phyloP scores from a whole-genome alignment of 2,113 vertebrate genomes.

The Tragelaphus scriptus region DNA sequence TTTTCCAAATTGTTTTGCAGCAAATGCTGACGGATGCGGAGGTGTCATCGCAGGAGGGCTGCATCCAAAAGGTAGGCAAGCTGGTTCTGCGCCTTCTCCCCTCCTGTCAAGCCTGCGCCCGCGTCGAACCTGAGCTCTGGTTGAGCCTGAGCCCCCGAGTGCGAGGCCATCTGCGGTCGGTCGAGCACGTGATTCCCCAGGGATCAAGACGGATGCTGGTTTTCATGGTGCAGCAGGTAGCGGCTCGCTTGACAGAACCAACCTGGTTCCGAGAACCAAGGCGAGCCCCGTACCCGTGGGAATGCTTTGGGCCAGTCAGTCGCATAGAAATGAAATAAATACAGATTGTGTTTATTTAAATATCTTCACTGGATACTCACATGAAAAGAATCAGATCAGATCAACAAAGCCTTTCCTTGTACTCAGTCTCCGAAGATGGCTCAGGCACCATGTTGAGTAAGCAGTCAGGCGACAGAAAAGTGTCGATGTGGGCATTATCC shows the following conservation, averaged over 20 bases:
- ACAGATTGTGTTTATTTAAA: not conserved
- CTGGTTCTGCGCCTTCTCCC: not conserved
- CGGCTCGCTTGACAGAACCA: not conserved
- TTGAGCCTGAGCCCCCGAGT: accelerated
- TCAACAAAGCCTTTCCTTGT: not conserved
- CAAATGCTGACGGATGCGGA: constrained; percentile 92
- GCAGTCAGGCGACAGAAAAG: not conserved
- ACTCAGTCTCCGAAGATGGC: not conserved
- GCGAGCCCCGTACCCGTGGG: not conserved
- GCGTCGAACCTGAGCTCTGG: accelerated
- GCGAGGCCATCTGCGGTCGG: accelerated
- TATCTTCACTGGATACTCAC: not conserved
- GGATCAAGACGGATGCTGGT: accelerated
- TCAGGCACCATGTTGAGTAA: accelerated
- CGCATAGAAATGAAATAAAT: not conserved
- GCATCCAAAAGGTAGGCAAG: constrained; percentile 92
- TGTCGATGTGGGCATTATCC: accelerated
- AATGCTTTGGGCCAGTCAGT: not conserved
- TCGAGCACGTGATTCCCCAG: accelerated
- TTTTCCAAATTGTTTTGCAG: constrained; percentile 64
- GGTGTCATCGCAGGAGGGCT: constrained; percentile 87
- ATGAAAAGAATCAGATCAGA: not conserved
- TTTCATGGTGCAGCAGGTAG: not conserved
- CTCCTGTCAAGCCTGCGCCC: accelerated
- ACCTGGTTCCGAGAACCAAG: not conserved